Evolutionary conservation across 2,888 invertebrate genomes (phyloP).

Genomic region (Calliphora vomitoria): DNA sequence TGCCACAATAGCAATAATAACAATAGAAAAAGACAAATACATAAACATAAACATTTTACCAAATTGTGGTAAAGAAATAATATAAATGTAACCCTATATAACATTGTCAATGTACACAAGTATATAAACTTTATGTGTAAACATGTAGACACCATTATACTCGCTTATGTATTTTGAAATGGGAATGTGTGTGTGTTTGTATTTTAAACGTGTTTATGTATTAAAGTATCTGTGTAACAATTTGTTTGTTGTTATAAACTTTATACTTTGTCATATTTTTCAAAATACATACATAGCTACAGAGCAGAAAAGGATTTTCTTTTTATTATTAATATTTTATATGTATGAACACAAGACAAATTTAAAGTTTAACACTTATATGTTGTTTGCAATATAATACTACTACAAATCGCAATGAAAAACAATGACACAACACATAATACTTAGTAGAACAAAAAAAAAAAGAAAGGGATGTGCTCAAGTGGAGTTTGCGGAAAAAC

Average conservation of each 20-base stretch:
- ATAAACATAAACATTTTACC: neutral
- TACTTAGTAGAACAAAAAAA: neutral
- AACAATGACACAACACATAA: slow-evolving; percentile 4
- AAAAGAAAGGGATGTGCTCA: neutral
- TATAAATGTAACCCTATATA: slow-evolving; percentile 18
- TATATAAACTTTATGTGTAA: no score
- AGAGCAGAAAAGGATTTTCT: slow-evolving; percentile 7
- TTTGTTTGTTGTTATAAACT: neutral
- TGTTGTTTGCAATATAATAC: neutral
- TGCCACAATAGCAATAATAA: neutral
- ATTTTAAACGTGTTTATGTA: neutral
- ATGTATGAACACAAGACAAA: slow-evolving; percentile 4
- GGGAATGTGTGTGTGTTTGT: neutral
- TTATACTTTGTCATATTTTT: neutral
- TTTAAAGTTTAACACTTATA: slow-evolving; percentile 28
- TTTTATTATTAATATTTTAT: slow-evolving; percentile 11
- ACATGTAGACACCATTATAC: neutral
- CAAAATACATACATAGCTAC: neutral
- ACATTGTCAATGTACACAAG: slow-evolving; percentile 4
- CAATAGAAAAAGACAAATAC: neutral
- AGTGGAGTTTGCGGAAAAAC: neutral
- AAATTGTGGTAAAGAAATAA: slow-evolving; percentile 22
- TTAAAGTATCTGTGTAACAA: neutral
- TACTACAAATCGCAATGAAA: neutral
- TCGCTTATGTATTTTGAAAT: neutral